A percentile compares a stretch with the other conserved stretches of the same genome.
These are phyloP conservation scores for Aporophyla nigra DNA, from an alignment of 2,888 invertebrate genomes.

Conservation along the genomic window DNA sequence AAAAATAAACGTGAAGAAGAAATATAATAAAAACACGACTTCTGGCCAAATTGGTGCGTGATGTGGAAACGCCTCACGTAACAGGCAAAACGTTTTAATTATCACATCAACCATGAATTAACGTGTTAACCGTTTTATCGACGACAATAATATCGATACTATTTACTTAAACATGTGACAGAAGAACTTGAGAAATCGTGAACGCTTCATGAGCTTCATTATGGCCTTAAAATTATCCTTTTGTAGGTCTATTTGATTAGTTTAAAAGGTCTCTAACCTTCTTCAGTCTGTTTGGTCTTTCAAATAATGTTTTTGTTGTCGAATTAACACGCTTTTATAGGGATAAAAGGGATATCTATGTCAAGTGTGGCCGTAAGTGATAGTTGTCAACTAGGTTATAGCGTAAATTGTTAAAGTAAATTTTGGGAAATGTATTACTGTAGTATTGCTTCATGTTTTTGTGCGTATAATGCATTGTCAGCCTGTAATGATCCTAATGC, in stretches of 20 bases:
- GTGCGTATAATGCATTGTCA: neutral
- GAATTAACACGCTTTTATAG: slow-evolving; percentile 12
- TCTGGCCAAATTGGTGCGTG: slow-evolving; percentile 39
- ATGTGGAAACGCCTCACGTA: slow-evolving; percentile 53
- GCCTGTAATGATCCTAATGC: neutral
- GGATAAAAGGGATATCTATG: slow-evolving; percentile 25
- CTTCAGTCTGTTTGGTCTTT: slow-evolving; percentile 24
- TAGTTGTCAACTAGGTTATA: slow-evolving; percentile 21
- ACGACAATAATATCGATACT: slow-evolving; percentile 52
- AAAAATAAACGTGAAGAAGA: neutral
- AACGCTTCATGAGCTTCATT: slow-evolving; percentile 46
- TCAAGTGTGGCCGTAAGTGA: slow-evolving; percentile 30
- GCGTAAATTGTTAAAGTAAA: slow-evolving; percentile 21
- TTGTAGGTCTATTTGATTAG: slow-evolving; percentile 44
- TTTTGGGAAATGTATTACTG: slow-evolving; percentile 9
- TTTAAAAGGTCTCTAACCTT: slow-evolving; percentile 35
- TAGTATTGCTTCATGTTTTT: neutral
- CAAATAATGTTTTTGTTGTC: slow-evolving; percentile 11
- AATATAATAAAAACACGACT: neutral
- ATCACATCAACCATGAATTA: slow-evolving; percentile 66
- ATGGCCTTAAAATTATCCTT: slow-evolving; percentile 26
- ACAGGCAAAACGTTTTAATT: slow-evolving; percentile 61
- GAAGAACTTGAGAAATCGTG: slow-evolving; percentile 50
- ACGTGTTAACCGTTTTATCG: slow-evolving; percentile 57
- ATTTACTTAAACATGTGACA: slow-evolving; percentile 42